Base-by-base conservation (phyloP, 2,888 invertebrate genomes). In the Boloria selene region DNA sequence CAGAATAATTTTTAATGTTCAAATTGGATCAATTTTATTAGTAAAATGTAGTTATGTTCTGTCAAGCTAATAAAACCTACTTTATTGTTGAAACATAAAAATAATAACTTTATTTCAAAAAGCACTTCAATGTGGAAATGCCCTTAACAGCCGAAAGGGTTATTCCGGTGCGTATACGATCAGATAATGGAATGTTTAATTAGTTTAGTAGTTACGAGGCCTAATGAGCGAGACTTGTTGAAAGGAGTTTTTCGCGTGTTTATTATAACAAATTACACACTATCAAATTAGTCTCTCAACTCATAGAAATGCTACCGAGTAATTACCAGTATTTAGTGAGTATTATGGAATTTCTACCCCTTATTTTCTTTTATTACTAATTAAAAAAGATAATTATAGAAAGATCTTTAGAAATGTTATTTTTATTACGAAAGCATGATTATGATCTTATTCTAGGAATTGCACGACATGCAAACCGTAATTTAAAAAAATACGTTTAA, bases 181-280 rank as follows among this genome's bases (percentile, higher is more conserved):
- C 70, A 56, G 70, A 71, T 71, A 71, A 68, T 49, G 17, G 60
- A 65, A 69, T 65, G 67, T 67, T 65, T 61, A 70, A 69, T 70
- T 67, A 67, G 62, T 69, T 69, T 50, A 62, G 63, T 67, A 69
- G 67, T 65, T 65, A 69, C 42, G 42, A 26, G 52, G 14, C 17
- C 61, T 70, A 70, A 70, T 65, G 69, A 70, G 58, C 61, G 54
- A 49, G 51, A 64, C 69, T 59, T 54, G 69, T 47, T 64, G 61
- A 59, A 64, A 66, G 22, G 55, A 49, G 52, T 49, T 55, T 65
- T 65, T 66, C 53, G 64, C 67, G 65, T 61, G 64, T 51, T 67
- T 64, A 67, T 69, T 68, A 67, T 62, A 55, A 66, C 65, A 59
- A 62, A 65, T 64, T 68, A 68, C 50, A 31, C 42, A 31, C 52